Evolutionary conservation across 1,140 invertebrate genomes (phyloP).

Genomic region (Schmidtea mediterranea): DNA sequence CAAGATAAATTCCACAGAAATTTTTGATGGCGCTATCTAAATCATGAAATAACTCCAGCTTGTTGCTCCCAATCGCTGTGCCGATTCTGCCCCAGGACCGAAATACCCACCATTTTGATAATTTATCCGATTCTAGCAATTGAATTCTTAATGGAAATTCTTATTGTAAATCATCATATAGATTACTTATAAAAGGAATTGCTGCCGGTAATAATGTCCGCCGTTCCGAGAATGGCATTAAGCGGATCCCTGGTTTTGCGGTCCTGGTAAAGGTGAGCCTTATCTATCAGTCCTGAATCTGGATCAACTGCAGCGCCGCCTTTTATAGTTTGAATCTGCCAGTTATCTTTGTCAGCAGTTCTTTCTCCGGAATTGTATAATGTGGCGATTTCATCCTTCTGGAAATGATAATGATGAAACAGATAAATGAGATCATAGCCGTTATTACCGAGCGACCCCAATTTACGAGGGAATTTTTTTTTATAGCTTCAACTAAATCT

Average conservation of each 20-base stretch:
- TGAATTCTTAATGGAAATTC: constrained; percentile 13
- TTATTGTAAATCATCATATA: constrained; percentile 45
- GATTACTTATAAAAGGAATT: constrained; percentile 90
- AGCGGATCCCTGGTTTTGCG: constrained; percentile 31
- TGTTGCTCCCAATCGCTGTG: constrained; percentile 53
- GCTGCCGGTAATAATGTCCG: constrained; percentile 53
- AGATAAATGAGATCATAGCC: too few relatives aligned
- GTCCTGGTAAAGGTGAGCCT: constrained; percentile 45
- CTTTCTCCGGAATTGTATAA: too few relatives aligned
- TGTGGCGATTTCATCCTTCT: too few relatives aligned
- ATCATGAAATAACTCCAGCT: constrained; percentile 34
- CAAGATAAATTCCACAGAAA: constrained; percentile 44
- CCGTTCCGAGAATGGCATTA: constrained; percentile 47
- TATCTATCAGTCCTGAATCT: constrained; percentile 46
- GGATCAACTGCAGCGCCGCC: constrained; percentile 58
- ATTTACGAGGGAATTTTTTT: too few relatives aligned
- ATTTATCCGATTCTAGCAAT: constrained; percentile 5
- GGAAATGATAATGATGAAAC: too few relatives aligned
- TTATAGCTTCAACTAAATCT: too few relatives aligned
- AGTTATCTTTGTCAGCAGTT: constrained; percentile 18
- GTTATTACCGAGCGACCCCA: too few relatives aligned
- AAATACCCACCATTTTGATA: constrained; percentile 50
- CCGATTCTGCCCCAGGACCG: constrained; percentile 79
- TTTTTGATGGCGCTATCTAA: constrained; percentile 25
- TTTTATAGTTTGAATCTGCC: constrained; percentile 40